Evolutionary conservation across 2,113 vertebrate genomes (phyloP).

Genomic region (Nematolebias whitei): DNA sequence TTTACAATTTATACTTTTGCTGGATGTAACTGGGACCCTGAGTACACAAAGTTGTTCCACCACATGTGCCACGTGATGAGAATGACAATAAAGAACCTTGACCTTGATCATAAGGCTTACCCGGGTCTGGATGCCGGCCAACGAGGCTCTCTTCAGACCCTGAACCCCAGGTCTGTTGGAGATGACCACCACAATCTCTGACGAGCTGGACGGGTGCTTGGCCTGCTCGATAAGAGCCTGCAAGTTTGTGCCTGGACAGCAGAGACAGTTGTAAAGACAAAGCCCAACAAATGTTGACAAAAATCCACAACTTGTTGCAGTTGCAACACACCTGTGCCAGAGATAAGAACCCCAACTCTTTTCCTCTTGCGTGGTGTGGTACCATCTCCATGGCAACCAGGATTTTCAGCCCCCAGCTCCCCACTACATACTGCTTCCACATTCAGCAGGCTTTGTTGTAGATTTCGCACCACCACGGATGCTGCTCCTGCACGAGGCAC

Average conservation of each 20-base stretch:
- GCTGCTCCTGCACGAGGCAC: slow-evolving; percentile 59
- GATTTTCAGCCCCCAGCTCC: slow-evolving; percentile 5
- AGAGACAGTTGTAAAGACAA: neutral
- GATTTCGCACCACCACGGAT: slow-evolving; percentile 74
- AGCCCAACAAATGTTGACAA: neutral
- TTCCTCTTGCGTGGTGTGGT: slow-evolving; percentile 63
- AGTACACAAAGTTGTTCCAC: no score
- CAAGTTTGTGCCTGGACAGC: slow-evolving; percentile 96
- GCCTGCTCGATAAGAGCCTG: slow-evolving; percentile 92
- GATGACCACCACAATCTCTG: slow-evolving; percentile 89
- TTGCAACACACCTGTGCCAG: slow-evolving; percentile 87
- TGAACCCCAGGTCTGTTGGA: slow-evolving; percentile 90
- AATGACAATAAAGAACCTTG: no score
- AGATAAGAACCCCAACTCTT: slow-evolving; percentile 92
- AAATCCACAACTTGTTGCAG: neutral
- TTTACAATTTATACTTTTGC: no score
- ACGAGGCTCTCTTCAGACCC: slow-evolving; percentile 88
- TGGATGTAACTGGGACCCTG: no score
- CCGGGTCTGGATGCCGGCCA: slow-evolving; percentile 90
- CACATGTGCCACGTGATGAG: no score
- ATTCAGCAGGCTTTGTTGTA: slow-evolving; percentile 67
- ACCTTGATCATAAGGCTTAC: slow-evolving; percentile 69
- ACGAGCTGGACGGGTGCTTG: slow-evolving; percentile 80
- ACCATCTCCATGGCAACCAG: slow-evolving; percentile 23
- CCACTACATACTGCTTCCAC: neutral